phyloP scores from a whole-genome alignment of 2,113 vertebrate species.

The Scomber japonicus region DNA sequence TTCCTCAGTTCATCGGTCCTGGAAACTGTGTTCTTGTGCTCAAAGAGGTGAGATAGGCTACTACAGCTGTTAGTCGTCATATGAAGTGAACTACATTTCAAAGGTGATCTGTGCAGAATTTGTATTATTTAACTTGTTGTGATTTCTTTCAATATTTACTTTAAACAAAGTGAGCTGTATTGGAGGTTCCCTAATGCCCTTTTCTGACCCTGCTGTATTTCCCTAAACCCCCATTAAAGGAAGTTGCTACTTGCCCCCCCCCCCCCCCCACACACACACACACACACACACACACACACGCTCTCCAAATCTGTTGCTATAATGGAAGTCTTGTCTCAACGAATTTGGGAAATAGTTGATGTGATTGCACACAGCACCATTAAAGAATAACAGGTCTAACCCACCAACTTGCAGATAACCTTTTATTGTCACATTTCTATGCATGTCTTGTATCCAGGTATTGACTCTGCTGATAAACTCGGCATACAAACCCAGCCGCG shows the following conservation, averaged over 20 bases:
- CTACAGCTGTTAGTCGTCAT: background rate
- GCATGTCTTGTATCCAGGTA: slow-evolving; percentile 84
- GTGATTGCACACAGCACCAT: background rate
- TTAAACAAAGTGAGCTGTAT: background rate
- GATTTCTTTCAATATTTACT: background rate
- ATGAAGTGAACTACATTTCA: background rate
- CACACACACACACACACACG: background rate
- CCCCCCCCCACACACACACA: no score
- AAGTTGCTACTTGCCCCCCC: no score
- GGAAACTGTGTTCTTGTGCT: slow-evolving; percentile 97
- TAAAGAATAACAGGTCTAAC: background rate
- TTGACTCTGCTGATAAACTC: slow-evolving; percentile 96
- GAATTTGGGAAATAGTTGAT: background rate
- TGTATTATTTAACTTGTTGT: background rate
- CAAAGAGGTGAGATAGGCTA: slow-evolving; percentile 91
- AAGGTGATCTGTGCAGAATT: background rate
- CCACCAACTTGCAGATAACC: background rate
- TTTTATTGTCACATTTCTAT: background rate
- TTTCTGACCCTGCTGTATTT: background rate
- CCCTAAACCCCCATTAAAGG: no score
- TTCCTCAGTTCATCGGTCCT: slow-evolving; percentile 97
- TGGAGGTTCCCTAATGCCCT: background rate
- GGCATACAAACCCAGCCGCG: slow-evolving; percentile 97
- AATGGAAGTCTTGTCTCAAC: slow-evolving; percentile 4
- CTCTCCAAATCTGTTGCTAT: background rate